Base-by-base conservation (phyloP, 2,113 vertebrate species). In the Meriones unguiculatus region DNA sequence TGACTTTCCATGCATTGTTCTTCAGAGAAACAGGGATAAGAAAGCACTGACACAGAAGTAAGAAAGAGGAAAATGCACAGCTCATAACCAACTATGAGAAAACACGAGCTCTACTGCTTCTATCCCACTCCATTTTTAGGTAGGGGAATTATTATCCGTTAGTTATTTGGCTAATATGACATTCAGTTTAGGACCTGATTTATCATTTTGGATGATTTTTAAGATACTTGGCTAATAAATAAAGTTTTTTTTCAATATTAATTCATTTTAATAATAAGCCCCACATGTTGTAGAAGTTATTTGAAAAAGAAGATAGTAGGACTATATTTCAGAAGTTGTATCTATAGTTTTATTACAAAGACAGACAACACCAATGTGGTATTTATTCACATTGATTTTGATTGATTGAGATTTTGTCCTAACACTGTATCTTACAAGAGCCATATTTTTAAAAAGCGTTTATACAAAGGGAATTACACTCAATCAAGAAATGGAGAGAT, bases 191-290 rank as follows among this genome's bases (percentile, higher is more conserved):
- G 78, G 22, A 80, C 4, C 24, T 52, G 18, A 52, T 12, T 91
- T 57, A 89, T 78, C 76, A 92, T 18, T 70, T n/a, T 93, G 70
- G 24, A 5, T 94, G 46, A 81, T 96, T 93, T 64, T 85, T 76
- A 94, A 92, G 24, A 2, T 73, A 2, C 0, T 28, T 89, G 59
- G 22, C 5, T 92, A 93, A 90, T 92, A 75, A 91, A 20, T 22
- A 90, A 69, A 92, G 54, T 20, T 2, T 28, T 77, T 77, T 91
- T 94, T 38, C 22, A 73, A 78, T 24, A 20, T 54, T 41, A 24
- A 73, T 46, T 20, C 80, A 93, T 62, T 7, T 88, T 94, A 89
- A 84, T 73, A 84, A 88, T 90, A 54, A 80, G 24, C 59, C 1
- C 30, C 28, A 70, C 0, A 41, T 92, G 46, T 78, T 41, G 52